These are phyloP conservation scores for Eretmocerus hayati DNA, from an alignment of 2,888 invertebrate genomes.

Conservation along the genomic window DNA sequence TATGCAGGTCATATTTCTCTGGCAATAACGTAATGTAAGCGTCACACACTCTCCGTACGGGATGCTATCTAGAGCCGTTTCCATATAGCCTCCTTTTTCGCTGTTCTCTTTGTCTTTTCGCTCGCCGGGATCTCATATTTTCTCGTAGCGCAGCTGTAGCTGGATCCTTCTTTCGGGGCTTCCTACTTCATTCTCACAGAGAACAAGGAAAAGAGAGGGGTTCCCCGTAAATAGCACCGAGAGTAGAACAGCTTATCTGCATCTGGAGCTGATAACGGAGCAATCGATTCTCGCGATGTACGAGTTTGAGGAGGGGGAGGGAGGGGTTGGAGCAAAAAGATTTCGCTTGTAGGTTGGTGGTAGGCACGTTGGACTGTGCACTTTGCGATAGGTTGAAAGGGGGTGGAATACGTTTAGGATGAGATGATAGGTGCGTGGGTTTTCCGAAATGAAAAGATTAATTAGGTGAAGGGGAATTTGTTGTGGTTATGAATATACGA, in stretches of 20 bases:
- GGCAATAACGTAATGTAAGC: neutral
- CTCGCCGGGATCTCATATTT: neutral
- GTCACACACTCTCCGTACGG: neutral
- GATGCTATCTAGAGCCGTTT: neutral
- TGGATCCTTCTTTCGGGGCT: constrained; percentile 5
- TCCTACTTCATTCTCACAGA: too few relatives aligned
- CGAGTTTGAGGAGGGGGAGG: constrained; percentile 1
- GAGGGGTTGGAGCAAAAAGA: neutral
- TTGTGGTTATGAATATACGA: too few relatives aligned
- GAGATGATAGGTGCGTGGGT: too few relatives aligned
- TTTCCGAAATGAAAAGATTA: too few relatives aligned
- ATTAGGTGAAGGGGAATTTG: too few relatives aligned
- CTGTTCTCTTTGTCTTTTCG: neutral
- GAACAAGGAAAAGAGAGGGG: too few relatives aligned
- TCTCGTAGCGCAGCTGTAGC: neutral
- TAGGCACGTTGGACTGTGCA: neutral
- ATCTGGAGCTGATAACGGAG: constrained; percentile 35
- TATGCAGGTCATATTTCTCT: too few relatives aligned
- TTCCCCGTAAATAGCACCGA: constrained; percentile 10
- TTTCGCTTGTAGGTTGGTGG: neutral
- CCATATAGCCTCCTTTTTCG: neutral
- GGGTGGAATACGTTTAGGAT: too few relatives aligned
- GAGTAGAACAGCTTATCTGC: constrained; percentile 31
- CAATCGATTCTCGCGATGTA: constrained; percentile 33
- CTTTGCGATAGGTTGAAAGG: too few relatives aligned